These are phyloP conservation scores for Leptodactylus fuscus DNA, from an alignment of 2,113 vertebrate genomes.

Conservation along the genomic window DNA sequence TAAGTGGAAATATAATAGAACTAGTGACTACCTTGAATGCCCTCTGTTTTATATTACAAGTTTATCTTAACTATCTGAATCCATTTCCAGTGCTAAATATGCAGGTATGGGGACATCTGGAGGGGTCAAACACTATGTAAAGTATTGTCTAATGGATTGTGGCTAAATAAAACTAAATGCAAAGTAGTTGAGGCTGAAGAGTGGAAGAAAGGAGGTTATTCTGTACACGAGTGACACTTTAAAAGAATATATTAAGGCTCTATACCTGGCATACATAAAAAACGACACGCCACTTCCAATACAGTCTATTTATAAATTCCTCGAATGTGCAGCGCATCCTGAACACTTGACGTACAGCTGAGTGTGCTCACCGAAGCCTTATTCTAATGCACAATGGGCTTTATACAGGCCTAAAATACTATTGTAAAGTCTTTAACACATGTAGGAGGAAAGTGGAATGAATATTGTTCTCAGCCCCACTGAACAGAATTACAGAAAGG, in stretches of 20 bases:
- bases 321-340: neutral
- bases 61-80: too few relatives aligned
- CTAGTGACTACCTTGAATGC: too few relatives aligned
- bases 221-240: neutral
- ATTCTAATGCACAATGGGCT: neutral
- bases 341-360: neutral
- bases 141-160: too few relatives aligned
- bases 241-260: neutral
- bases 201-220: neutral
- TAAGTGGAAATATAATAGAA: too few relatives aligned
- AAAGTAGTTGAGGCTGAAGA: neutral
- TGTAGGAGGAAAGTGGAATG: neutral
- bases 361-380: neutral
- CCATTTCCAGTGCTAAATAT: too few relatives aligned
- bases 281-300: neutral
- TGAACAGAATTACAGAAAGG: neutral
- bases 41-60: too few relatives aligned
- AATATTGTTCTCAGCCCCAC: neutral
- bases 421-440: neutral
- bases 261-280: neutral
- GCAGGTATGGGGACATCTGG: too few relatives aligned
- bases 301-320: conserved; percentile 14
- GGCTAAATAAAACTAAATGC: too few relatives aligned
- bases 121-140: too few relatives aligned
- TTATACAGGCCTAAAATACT: neutral